phyloP scores from a whole-genome alignment of 2,888 invertebrate species.

The Ormyrus thymus region DNA sequence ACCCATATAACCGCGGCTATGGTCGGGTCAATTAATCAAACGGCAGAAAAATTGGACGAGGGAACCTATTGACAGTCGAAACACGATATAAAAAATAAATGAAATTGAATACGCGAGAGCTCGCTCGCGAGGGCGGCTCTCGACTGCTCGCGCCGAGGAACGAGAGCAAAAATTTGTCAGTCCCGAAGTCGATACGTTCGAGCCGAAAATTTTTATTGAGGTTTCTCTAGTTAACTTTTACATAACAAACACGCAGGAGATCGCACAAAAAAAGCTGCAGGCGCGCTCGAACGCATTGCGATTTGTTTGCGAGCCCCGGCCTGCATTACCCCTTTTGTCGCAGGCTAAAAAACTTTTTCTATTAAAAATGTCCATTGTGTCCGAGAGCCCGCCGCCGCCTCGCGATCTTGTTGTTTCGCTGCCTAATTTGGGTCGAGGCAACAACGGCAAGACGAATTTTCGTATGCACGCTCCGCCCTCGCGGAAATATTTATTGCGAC shows the following conservation, averaged over 20 bases:
- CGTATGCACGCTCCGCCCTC: no score
- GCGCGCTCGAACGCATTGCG: background rate
- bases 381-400: background rate
- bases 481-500: no score
- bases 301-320: background rate
- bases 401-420: no score
- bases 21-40: constrained; percentile 66
- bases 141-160: background rate
- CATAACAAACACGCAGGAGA: constrained; percentile 25
- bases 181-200: constrained; percentile 32
- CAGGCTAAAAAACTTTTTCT: background rate
- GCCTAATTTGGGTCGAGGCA: no score
- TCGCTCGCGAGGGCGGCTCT: constrained; percentile 34
- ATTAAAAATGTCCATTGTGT: background rate
- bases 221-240: constrained; percentile 47
- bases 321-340: background rate
- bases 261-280: background rate
- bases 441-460: no score
- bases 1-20: constrained; percentile 24
- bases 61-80: constrained; percentile 68
- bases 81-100: constrained; percentile 67
- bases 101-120: constrained; percentile 64
- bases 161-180: constrained; percentile 65
- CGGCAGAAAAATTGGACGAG: constrained; percentile 68
- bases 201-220: constrained; percentile 40